phyloP scores from a whole-genome alignment of 2,113 vertebrate genomes.

The Equus quagga region DNA sequence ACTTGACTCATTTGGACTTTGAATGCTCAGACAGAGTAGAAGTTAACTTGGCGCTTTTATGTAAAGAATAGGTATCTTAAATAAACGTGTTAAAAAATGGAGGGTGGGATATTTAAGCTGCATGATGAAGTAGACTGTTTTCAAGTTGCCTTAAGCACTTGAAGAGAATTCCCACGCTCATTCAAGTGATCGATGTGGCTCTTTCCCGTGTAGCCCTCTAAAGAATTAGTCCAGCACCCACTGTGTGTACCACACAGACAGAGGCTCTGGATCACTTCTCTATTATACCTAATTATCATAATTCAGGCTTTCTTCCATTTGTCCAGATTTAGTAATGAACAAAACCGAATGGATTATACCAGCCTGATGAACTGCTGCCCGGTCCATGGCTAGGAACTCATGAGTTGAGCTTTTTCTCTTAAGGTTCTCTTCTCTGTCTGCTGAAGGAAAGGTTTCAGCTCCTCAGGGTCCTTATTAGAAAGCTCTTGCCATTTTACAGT shows the following conservation, averaged over 20 bases:
- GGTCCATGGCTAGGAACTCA: neutral
- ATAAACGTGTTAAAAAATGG: neutral
- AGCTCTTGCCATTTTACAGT: slow-evolving; percentile 15
- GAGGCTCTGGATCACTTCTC: neutral
- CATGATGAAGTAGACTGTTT: neutral
- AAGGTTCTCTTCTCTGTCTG: neutral
- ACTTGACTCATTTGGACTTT: neutral
- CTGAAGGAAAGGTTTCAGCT: neutral
- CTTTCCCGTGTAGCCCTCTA: neutral
- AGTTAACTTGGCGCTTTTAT: neutral
- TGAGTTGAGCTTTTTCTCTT: neutral
- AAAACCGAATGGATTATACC: neutral
- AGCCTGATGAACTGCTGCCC: neutral
- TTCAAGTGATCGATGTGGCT: neutral
- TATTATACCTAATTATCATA: neutral
- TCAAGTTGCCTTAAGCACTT: neutral
- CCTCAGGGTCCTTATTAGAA: neutral
- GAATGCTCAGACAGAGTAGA: neutral
- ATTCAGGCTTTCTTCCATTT: neutral
- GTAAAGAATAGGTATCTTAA: neutral
- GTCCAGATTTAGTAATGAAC: neutral
- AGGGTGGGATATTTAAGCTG: neutral
- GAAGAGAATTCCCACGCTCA: neutral
- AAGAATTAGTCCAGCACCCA: neutral
- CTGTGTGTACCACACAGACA: no score